These are phyloP conservation scores for Mola mola DNA, from an alignment of 2,113 vertebrate species.

Conservation along the genomic window DNA sequence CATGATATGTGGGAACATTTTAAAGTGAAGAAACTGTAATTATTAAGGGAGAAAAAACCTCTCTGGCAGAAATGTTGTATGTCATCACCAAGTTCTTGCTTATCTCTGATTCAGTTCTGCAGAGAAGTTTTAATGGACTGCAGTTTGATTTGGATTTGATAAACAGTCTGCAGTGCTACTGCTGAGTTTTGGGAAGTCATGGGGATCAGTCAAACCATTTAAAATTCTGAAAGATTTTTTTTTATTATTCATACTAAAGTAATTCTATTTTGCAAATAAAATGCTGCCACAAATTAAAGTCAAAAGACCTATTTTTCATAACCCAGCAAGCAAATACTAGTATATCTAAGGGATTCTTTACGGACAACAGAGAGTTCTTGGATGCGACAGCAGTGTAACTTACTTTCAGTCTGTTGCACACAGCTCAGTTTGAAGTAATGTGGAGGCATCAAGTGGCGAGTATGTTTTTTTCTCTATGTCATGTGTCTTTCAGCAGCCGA, in stretches of 20 bases:
- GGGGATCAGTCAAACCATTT: no score
- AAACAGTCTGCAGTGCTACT: slow-evolving; percentile 8
- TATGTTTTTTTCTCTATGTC: neutral
- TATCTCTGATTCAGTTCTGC: slow-evolving; percentile 48
- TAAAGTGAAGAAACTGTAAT: slow-evolving; percentile 10
- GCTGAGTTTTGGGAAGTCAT: no score
- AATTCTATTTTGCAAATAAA: no score
- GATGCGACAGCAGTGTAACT: slow-evolving; percentile 7
- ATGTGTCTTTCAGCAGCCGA: slow-evolving; percentile 34
- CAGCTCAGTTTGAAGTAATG: slow-evolving; percentile 31
- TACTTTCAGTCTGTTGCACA: slow-evolving; percentile 21
- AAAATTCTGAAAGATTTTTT: no score
- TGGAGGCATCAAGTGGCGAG: slow-evolving; percentile 20
- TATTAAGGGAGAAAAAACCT: slow-evolving; percentile 7
- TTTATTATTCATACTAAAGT: no score
- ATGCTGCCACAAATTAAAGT: no score
- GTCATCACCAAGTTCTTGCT: slow-evolving; percentile 39
- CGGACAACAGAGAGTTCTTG: slow-evolving; percentile 7
- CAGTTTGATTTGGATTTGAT: slow-evolving; percentile 26
- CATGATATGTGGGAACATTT: neutral
- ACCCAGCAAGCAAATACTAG: neutral
- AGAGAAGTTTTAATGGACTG: slow-evolving; percentile 34
- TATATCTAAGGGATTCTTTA: neutral
- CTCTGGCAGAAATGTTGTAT: slow-evolving; percentile 1
- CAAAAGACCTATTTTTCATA: neutral